Evolutionary conservation across 2,113 vertebrate species (phyloP).

Genomic region (Chionis minor): DNA sequence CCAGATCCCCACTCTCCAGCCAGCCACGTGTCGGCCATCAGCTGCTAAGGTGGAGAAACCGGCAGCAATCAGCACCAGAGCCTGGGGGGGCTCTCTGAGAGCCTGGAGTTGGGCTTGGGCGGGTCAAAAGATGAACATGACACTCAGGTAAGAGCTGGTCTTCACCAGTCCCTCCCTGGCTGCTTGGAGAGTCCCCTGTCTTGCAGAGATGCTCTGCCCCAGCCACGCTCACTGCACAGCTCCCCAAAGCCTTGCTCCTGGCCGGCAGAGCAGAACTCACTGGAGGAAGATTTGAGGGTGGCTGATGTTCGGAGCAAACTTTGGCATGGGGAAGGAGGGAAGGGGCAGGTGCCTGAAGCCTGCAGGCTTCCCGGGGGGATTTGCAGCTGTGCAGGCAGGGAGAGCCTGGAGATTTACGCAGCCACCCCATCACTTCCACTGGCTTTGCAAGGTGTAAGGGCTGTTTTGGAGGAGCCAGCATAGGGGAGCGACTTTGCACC

Average conservation of each 20-base stretch:
- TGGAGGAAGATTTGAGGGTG: not conserved
- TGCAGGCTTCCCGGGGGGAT: fast-evolving
- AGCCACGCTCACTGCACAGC: not conserved
- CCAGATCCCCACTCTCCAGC: not conserved
- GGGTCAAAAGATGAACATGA: not conserved
- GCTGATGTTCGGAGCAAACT: not conserved
- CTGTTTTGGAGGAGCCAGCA: not conserved
- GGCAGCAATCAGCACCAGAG: fast-evolving
- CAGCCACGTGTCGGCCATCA: not conserved
- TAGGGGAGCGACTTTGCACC: not conserved
- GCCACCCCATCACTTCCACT: not conserved
- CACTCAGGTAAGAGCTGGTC: not conserved
- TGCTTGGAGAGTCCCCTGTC: not conserved
- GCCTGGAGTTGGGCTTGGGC: not conserved
- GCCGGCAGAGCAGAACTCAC: fast-evolving
- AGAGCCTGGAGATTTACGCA: not conserved
- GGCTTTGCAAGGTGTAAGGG: not conserved
- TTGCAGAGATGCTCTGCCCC: not conserved
- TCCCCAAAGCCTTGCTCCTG: not conserved
- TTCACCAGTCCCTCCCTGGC: not conserved
- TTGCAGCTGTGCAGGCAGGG: not conserved
- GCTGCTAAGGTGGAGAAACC: not conserved
- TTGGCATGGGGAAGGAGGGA: not conserved
- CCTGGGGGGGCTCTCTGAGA: fast-evolving
- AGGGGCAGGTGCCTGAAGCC: not conserved